Evolutionary conservation across 2,113 vertebrate genomes (phyloP), one percentile per base, ranked within the genome.

Genomic region (Prolemur simus): DNA sequence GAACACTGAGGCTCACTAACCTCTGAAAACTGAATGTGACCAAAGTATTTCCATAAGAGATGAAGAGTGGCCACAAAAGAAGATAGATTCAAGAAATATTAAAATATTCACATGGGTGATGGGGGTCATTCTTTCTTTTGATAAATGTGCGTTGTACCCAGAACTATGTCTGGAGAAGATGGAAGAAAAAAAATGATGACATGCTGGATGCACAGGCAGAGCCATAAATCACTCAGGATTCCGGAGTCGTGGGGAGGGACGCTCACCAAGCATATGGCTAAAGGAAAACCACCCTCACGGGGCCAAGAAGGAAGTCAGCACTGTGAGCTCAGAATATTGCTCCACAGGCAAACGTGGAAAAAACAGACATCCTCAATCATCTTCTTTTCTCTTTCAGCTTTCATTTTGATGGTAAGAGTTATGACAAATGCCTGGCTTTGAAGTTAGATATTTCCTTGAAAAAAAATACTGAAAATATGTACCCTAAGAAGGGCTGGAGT

Each of bases 101-200:
- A 45, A 95, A 86, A 76, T 69, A 85, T 54, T 85, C 78, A 76
- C 37, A 23, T 17, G 25, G 54, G 77, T 81, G 54, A 47, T 0
- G 54, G 37, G 42, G 47, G 73, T 92, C 32, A 27, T 69, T 91
- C 49, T 68, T 93, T 82, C 37, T 87, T 95, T 80, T 69, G 52
- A 32, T 87, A 80, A 86, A 66, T 91, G 37, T 77, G 80, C 71
- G 34, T 87, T 97, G 95, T 87, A 89, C 49, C 63, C 94, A 95
- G 82, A 95, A 96, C 83, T 64, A 91, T 23, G 12, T 63, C 58
- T 89, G 87, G 42, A 76, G 15, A 73, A 77, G 47, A 58, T 12
- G 7, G 34, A 34, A 49, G 37, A 10, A 69, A 56, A 54, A 54
- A 95, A 82, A 34, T 15, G 39, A 60, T 47, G 58, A 47, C 21